phyloP scores from a whole-genome alignment of 2,888 invertebrate genomes.

The Oscheius onirici region DNA sequence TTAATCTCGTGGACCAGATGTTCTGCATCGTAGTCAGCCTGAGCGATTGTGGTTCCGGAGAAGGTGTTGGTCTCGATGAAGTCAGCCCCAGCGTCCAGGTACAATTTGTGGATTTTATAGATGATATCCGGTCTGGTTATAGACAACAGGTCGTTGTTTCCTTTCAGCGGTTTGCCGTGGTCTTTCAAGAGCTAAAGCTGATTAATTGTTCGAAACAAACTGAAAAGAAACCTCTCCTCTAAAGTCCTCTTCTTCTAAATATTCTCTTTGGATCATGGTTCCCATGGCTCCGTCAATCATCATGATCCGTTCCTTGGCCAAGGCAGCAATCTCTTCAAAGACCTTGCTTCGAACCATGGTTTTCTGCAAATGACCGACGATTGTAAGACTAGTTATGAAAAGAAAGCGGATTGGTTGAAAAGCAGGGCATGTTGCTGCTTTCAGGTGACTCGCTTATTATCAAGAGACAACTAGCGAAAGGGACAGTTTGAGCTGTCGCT shows the following conservation, averaged over 20 bases:
- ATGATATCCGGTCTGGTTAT: conserved; percentile 76
- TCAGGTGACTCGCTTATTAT: no score
- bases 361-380: neutral
- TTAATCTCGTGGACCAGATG: conserved; percentile 71
- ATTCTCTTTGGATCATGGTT: conserved; percentile 76
- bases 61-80: conserved; percentile 78
- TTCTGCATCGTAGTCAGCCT: conserved; percentile 75
- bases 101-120: conserved; percentile 72
- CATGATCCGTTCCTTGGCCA: conserved; percentile 58
- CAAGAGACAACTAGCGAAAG: no score
- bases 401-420: no score
- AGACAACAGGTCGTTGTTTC: conserved; percentile 77
- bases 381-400: no score
- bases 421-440: no score
- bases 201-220: neutral
- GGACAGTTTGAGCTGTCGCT: no score
- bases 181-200: conserved; percentile 72
- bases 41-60: conserved; percentile 62
- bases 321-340: conserved; percentile 52
- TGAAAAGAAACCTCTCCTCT: conserved; percentile 60
- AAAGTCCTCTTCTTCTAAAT: conserved; percentile 76
- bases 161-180: conserved; percentile 74
- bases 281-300: conserved; percentile 76
- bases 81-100: conserved; percentile 76
- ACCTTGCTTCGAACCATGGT: conserved; percentile 25